A percentile compares a stretch with the other conserved stretches of the same genome.
These are phyloP conservation scores for Selenia dentaria DNA, from an alignment of 2,888 invertebrate genomes.

Conservation along the genomic window DNA sequence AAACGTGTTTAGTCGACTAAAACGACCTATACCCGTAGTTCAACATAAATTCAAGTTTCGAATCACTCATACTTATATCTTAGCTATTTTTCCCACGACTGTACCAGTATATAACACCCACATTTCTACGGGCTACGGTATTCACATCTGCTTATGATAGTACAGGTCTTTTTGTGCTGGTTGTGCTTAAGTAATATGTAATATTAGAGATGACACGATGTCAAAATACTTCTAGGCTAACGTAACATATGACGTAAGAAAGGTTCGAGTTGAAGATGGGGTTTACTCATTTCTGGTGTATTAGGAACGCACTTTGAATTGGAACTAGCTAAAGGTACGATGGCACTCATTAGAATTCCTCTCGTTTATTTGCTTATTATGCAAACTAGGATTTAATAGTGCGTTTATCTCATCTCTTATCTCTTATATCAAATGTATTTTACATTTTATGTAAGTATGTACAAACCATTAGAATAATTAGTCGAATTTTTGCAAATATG, in stretches of 20 bases:
- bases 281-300: constrained; percentile 34
- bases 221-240: constrained; percentile 64
- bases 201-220: constrained; percentile 67
- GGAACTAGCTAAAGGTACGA: constrained; percentile 16
- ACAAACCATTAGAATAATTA: too few species aligned
- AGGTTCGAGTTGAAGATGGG: constrained; percentile 28
- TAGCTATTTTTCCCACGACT: constrained; percentile 54
- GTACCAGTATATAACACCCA: constrained; percentile 29
- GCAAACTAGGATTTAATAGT: constrained; percentile 29
- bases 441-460: too few species aligned
- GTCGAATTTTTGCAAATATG: too few species aligned
- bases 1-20: constrained; percentile 48
- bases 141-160: neutral
- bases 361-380: constrained; percentile 13
- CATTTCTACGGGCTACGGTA: constrained; percentile 27
- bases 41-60: constrained; percentile 43
- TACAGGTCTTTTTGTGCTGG: constrained; percentile 41
- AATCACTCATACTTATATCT: constrained; percentile 41
- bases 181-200: constrained; percentile 39
- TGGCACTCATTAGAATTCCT: constrained; percentile 27
- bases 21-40: constrained; percentile 46
- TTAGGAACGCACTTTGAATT: constrained; percentile 25
- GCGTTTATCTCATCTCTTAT: constrained; percentile 19
- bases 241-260: constrained; percentile 57
- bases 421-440: too few species aligned